Percentiles rank a stretch among this genome's conserved stretches.
Conservation (phyloP, 1,140 invertebrate species). For the Ditylenchus dipsaci region DNA sequence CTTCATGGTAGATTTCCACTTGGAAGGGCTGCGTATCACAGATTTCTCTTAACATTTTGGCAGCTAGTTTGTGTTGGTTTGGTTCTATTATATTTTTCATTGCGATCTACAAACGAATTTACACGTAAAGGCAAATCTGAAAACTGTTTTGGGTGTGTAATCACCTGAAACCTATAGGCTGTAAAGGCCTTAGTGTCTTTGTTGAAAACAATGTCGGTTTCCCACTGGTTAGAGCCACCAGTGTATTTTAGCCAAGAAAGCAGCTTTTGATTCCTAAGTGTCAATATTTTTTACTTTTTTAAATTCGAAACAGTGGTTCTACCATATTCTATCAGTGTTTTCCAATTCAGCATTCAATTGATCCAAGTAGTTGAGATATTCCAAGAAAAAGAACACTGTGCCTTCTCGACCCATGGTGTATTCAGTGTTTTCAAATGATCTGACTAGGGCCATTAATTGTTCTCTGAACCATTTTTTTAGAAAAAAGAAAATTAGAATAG, state of each 20-base stretch:
- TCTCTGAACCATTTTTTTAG: constrained; percentile 33
- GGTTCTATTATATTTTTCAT: constrained; percentile 58
- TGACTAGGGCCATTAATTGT: constrained; percentile 43
- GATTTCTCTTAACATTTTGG: constrained; percentile 50
- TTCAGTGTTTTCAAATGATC: constrained; percentile 51
- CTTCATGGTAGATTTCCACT: constrained; percentile 54
- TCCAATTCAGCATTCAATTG: constrained; percentile 56
- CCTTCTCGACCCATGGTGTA: constrained; percentile 58
- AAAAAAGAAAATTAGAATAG: constrained; percentile 1
- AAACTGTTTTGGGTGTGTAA: not conserved
- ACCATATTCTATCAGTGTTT: constrained; percentile 54
- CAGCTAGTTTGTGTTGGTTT: constrained; percentile 57
- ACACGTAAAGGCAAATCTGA: constrained; percentile 33
- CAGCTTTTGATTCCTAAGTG: constrained; percentile 38
- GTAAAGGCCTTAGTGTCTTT: constrained; percentile 41
- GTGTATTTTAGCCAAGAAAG: constrained; percentile 57
- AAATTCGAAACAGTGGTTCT: no score
- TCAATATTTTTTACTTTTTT: no score
- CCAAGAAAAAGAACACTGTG: constrained; percentile 56
- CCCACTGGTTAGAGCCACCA: constrained; percentile 52
- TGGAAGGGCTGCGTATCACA: constrained; percentile 54
- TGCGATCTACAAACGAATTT: constrained; percentile 48
- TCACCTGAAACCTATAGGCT: constrained; percentile 53
- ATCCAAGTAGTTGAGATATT: constrained; percentile 56
- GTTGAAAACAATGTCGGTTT: constrained; percentile 50